Percentiles rank a stretch among this genome's conserved stretches.
These are phyloP conservation scores for Nyctalus aviator DNA, from an alignment of 2,797 vertebrate genomes.

Conservation along the genomic window DNA sequence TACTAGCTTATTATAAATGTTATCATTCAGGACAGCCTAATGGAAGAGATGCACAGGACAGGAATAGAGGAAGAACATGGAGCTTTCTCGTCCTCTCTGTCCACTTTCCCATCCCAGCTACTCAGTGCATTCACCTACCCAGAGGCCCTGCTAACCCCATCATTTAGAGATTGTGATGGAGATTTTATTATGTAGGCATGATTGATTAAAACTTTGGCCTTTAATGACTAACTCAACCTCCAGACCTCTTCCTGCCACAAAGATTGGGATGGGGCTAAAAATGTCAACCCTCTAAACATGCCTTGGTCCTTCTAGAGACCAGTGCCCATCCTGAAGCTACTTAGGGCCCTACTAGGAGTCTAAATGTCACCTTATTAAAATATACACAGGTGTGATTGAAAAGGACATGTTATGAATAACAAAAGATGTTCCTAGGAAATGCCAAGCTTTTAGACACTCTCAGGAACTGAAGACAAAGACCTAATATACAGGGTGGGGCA, in stretches of 20 bases:
- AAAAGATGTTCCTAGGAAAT: not conserved
- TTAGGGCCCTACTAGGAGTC: not conserved
- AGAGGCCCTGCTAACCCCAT: not conserved
- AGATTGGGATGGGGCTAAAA: not conserved
- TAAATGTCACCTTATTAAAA: not conserved
- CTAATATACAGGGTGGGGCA: not conserved
- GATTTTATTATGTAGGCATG: not conserved
- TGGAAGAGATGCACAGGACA: not conserved
- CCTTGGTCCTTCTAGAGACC: not conserved
- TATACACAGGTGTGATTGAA: not conserved
- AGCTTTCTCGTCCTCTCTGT: not conserved
- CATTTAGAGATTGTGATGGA: not conserved
- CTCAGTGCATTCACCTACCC: not conserved
- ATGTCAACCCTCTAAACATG: not conserved
- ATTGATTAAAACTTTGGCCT: not conserved
- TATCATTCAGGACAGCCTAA: not conserved
- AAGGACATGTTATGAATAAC: not conserved
- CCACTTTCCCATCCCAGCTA: fast-evolving
- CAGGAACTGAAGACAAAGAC: not conserved
- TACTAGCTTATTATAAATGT: not conserved
- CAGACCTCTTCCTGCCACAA: not conserved
- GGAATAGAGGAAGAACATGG: not conserved
- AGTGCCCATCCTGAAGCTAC: not conserved
- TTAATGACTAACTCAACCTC: not conserved
- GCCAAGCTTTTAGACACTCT: not conserved